A percentile compares a stretch with the other conserved stretches of the same genome.
Conservation (phyloP, 1,140 invertebrate species). For the Piezodorus guildinii region DNA sequence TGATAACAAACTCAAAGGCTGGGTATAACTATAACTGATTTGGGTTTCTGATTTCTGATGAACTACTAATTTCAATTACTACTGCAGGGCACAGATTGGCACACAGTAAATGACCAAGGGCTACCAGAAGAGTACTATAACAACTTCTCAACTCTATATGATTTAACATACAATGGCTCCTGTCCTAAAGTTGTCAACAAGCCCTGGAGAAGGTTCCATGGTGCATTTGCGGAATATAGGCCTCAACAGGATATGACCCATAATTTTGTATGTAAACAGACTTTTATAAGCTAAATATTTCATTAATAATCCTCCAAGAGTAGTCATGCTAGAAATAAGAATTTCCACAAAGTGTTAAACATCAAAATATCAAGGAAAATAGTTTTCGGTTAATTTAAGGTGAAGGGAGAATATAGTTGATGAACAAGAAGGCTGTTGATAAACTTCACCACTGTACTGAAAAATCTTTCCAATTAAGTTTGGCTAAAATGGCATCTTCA, state of each 20-base stretch:
- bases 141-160: conserved; percentile 5
- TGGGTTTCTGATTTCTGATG: background rate
- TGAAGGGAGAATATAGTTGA: no score
- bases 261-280: conserved; percentile 1
- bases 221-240: background rate
- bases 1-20: background rate
- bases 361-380: no score
- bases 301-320: background rate
- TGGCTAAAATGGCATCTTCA: no score
- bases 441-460: no score
- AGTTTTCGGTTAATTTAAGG: no score
- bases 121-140: conserved; percentile 1
- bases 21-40: background rate
- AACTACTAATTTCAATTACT: background rate
- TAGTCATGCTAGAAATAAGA: background rate
- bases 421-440: no score
- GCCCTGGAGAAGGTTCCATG: background rate
- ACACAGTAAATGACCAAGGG: background rate
- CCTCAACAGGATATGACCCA: conserved; percentile 1
- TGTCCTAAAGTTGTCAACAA: background rate
- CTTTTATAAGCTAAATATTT: background rate
- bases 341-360: no score
- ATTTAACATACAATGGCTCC: background rate
- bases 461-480: no score
- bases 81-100: background rate